phyloP scores from a whole-genome alignment of 2,113 vertebrate species.

The Callocephalon fimbriatum region DNA sequence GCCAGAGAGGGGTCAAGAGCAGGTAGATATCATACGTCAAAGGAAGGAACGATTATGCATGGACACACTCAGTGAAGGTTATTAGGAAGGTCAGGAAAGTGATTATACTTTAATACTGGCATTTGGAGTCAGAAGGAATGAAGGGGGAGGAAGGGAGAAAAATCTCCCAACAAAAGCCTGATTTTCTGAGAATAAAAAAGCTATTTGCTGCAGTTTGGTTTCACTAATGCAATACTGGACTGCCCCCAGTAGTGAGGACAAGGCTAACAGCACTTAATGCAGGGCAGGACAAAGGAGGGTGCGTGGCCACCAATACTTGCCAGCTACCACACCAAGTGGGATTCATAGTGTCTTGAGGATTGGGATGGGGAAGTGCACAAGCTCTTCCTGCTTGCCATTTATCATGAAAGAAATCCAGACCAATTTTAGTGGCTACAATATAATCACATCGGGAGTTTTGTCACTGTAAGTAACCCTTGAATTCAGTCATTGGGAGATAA shows the following conservation, averaged over 20 bases:
- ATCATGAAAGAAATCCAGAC: neutral
- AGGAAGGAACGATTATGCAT: neutral
- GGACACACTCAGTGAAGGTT: neutral
- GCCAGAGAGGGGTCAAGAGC: neutral
- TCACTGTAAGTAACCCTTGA: neutral
- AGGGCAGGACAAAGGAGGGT: neutral
- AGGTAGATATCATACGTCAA: neutral
- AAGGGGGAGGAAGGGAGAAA: neutral
- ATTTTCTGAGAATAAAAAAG: neutral
- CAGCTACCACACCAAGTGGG: fast-evolving
- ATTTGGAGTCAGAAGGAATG: neutral
- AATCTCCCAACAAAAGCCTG: neutral
- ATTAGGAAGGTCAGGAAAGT: neutral
- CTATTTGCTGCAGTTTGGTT: neutral
- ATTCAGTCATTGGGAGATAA: neutral
- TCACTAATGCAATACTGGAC: neutral
- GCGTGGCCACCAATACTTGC: fast-evolving
- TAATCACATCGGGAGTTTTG: neutral
- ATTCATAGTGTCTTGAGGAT: neutral
- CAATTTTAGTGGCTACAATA: neutral
- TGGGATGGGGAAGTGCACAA: neutral
- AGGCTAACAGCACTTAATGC: neutral
- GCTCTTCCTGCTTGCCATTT: neutral
- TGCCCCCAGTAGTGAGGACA: neutral
- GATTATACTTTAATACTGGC: neutral